Conservation (phyloP, 1,140 invertebrate species). For the Polypedilum pembai region DNA sequence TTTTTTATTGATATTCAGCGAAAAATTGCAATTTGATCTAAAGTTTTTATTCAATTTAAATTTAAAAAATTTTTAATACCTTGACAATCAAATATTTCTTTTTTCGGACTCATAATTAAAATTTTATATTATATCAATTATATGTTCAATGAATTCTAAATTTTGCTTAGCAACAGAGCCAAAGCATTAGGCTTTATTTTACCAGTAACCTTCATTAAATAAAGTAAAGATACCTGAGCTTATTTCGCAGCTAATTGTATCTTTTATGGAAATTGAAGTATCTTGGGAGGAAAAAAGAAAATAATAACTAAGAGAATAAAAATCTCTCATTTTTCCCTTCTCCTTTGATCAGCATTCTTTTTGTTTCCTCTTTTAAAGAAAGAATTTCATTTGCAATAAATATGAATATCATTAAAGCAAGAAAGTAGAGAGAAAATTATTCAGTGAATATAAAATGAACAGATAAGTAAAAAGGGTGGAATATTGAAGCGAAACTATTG, state of each 20-base stretch:
- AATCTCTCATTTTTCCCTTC: not conserved
- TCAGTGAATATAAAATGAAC: not conserved
- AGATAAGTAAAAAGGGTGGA: not conserved
- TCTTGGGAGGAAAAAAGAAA: not conserved
- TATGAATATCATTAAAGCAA: constrained; percentile 2
- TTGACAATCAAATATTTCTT: no score
- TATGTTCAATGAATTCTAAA: not conserved
- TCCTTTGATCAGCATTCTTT: constrained; percentile 13
- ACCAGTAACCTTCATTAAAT: no score
- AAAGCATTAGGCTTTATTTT: not conserved
- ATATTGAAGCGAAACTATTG: not conserved
- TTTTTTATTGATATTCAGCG: no score
- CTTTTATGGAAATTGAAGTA: constrained; percentile 1
- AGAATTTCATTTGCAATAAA: not conserved
- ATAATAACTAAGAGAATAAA: not conserved
- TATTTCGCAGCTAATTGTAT: not conserved
- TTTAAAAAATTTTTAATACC: no score
- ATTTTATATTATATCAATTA: no score
- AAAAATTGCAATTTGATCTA: no score
- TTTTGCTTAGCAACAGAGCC: not conserved
- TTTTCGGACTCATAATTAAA: no score
- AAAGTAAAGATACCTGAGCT: not conserved
- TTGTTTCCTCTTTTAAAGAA: not conserved
- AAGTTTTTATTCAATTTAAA: no score
- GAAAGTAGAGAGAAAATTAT: not conserved